These are phyloP conservation scores for Eucidaris tribuloides DNA, from an alignment of 35 echinoderm and acorn worm genomes.

Conservation along the genomic window DNA sequence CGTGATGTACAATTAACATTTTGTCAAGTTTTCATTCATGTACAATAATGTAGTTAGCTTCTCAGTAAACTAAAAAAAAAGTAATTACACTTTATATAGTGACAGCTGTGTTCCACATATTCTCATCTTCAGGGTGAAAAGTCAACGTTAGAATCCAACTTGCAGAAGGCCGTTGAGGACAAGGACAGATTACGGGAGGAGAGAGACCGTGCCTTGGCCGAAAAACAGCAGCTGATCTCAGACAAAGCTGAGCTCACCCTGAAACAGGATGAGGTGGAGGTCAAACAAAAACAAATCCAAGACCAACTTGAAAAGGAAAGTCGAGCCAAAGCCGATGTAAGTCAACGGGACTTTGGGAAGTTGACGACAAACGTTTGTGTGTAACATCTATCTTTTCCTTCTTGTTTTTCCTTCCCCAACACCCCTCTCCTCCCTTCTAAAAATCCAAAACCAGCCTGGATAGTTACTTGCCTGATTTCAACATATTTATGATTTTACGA, in stretches of 20 bases:
- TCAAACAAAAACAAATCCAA: slow-evolving; percentile 74
- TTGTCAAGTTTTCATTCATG: no score
- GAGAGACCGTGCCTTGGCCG: slow-evolving; percentile 56
- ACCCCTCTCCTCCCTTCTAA: not conserved
- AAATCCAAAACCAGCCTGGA: no score
- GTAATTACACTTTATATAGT: no score
- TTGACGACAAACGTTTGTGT: not conserved
- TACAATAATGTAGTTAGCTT: no score
- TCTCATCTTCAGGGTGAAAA: slow-evolving; percentile 81
- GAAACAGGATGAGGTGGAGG: slow-evolving; percentile 65
- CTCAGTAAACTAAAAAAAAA: no score
- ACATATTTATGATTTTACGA: no score
- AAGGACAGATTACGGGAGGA: slow-evolving; percentile 64
- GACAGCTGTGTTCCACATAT: no score
- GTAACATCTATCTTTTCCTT: no score
- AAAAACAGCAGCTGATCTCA: slow-evolving; percentile 59
- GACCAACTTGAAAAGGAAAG: slow-evolving; percentile 79
- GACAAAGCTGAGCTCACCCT: slow-evolving; percentile 69
- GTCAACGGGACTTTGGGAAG: not conserved
- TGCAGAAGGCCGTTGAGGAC: slow-evolving; percentile 44
- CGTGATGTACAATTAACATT: no score
- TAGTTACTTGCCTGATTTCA: no score
- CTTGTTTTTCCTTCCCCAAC: not conserved
- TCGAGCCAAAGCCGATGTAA: slow-evolving; percentile 58
- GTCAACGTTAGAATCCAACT: slow-evolving; percentile 23